Conservation (phyloP, 1,140 invertebrate species). For the Lordiphosa mommai region DNA sequence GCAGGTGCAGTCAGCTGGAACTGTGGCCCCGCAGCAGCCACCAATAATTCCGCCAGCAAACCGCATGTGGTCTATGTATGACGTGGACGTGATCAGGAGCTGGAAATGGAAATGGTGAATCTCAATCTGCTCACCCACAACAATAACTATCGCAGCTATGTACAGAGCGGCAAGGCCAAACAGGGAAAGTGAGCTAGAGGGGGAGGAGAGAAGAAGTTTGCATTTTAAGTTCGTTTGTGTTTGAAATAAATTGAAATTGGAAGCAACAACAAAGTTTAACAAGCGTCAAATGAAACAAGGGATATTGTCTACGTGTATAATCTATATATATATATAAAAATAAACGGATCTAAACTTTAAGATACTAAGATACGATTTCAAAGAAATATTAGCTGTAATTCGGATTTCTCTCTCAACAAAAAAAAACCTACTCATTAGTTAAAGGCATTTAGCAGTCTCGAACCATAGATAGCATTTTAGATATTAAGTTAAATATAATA, state of each 20-base stretch:
- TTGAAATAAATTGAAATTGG: slow-evolving; percentile 14
- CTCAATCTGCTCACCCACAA: slow-evolving; percentile 41
- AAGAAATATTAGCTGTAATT: slow-evolving; percentile 32
- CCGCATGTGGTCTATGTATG: slow-evolving; percentile 80
- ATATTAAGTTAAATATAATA: slow-evolving; percentile 36
- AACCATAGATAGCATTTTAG: slow-evolving; percentile 48
- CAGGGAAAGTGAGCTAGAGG: slow-evolving; percentile 27
- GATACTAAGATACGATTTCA: slow-evolving; percentile 51
- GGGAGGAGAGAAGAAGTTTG: neutral
- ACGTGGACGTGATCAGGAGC: slow-evolving; percentile 55
- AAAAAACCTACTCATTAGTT: slow-evolving; percentile 47
- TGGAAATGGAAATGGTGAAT: slow-evolving; percentile 50
- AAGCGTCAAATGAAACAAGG: slow-evolving; percentile 79
- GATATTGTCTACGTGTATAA: slow-evolving; percentile 74
- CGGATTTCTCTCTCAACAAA: slow-evolving; percentile 13
- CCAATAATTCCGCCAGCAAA: slow-evolving; percentile 30
- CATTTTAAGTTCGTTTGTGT: slow-evolving; percentile 4
- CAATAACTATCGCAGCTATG: slow-evolving; percentile 66
- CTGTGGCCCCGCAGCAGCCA: slow-evolving; percentile 10
- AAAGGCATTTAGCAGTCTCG: slow-evolving; percentile 52
- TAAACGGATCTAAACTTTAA: slow-evolving; percentile 32
- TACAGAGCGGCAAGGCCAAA: slow-evolving; percentile 47
- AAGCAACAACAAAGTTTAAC: slow-evolving; percentile 70
- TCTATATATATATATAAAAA: slow-evolving; percentile 51
- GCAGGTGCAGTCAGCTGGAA: slow-evolving; percentile 43